Base-by-base conservation (phyloP, 2,113 vertebrate species). In the Nothoprocta pentlandii region DNA sequence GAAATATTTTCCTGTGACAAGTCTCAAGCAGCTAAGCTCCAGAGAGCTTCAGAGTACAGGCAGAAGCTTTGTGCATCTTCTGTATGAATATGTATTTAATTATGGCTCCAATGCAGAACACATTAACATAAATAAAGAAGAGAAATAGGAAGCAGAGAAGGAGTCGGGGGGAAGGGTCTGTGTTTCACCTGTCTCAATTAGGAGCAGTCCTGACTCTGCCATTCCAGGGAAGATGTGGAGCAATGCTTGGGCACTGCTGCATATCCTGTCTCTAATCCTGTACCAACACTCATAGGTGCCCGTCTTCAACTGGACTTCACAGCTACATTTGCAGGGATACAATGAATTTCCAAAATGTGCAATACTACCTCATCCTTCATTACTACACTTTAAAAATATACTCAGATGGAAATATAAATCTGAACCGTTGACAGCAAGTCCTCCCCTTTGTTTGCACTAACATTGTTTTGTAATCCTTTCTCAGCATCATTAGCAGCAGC, bases 111-210 rank as follows among this genome's bases (percentile, higher is more conserved):
- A 74, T 71, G 67, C 68, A 70, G 95, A 96, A 77, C 86, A 21
- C 89, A 96, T 94, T 94, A 96, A 96, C 90, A 96, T 95, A 97
- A 97, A 96, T 96, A 96, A 97, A 93, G 34, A 89, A 91, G 87
- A 78, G 85, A 95, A 92, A 68, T n/a, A 85, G 80, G 92, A 95
- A 59, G 88, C 93, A 89, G 77, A 51, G 76, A 88, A 91, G 87
- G 91, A 91, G 74, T 51, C 51, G 90, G 70, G 62, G 42, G 16
- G 62, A 89, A 80, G 59, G 54, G 71, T 59, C 63, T 81, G 28
- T 4, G 69, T 95, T 94, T 88, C 51, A 79, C 94, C 93, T 87
- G 89, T 82, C 56, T 93, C 53, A 0, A 1, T 62, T 87, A 76
- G 77, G 56, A 88, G 39, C 32, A 82, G 41, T 87, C 49, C 76